These are phyloP conservation scores for Lepidurus packardi DNA, from an alignment of 1,140 invertebrate species.

Conservation along the genomic window DNA sequence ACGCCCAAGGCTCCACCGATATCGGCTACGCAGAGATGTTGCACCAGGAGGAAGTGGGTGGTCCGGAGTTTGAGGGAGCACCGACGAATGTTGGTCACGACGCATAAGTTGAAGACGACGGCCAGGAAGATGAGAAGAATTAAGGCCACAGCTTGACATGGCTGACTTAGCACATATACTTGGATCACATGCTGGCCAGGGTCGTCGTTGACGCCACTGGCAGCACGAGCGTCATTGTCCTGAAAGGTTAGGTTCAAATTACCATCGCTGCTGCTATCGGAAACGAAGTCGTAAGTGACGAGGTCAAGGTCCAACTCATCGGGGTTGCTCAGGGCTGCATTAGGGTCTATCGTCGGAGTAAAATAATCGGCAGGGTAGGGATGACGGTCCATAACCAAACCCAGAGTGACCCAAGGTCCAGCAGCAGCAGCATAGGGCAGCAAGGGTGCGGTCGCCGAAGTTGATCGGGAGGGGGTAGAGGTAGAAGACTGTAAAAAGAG, in stretches of 20 bases:
- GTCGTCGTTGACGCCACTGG: background rate
- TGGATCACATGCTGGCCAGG: background rate
- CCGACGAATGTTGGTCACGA: conserved; percentile 41
- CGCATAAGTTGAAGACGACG: conserved; percentile 39
- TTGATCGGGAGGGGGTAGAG: background rate
- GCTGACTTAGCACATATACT: conserved; percentile 28
- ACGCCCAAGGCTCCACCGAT: conserved; percentile 40
- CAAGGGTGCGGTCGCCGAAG: background rate
- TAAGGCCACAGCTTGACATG: conserved; percentile 28
- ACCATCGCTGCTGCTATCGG: background rate
- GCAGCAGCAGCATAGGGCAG: background rate
- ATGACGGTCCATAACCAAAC: background rate
- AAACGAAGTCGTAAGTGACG: background rate
- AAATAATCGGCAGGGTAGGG: background rate
- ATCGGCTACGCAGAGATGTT: conserved; percentile 43
- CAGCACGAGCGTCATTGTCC: background rate
- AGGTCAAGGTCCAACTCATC: conserved; percentile 5
- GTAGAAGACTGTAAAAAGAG: conserved; percentile 19
- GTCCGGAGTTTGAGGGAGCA: conserved; percentile 42
- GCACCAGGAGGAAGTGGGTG: conserved; percentile 42
- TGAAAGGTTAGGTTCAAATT: background rate
- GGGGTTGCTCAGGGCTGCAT: background rate
- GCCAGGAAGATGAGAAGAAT: conserved; percentile 33
- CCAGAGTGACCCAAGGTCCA: background rate
- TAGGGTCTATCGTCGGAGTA: background rate